These are phyloP conservation scores for Alviniconcha strummeri DNA, from an alignment of 2,888 invertebrate species.

Conservation along the genomic window DNA sequence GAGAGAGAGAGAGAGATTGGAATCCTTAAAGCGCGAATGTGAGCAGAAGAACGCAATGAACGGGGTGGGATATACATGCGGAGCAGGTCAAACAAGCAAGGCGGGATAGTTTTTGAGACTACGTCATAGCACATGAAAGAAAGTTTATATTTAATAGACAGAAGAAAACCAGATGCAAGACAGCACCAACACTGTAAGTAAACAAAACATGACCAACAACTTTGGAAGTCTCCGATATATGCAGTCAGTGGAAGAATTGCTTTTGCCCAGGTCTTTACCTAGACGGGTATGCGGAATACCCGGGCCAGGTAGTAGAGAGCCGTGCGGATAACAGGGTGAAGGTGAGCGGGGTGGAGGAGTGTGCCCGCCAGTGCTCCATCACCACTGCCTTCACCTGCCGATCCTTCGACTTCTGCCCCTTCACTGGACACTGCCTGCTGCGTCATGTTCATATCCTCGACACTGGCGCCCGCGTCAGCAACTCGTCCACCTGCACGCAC, in stretches of 20 bases:
- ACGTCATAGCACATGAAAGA: no score
- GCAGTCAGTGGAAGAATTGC: not conserved
- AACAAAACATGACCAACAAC: no score
- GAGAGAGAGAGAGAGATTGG: no score
- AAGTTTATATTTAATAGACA: no score
- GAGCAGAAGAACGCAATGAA: no score
- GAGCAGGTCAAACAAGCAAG: no score
- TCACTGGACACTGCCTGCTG: constrained; percentile 43
- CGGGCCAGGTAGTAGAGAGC: constrained; percentile 45
- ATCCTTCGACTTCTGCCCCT: constrained; percentile 51
- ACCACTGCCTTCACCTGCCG: constrained; percentile 43
- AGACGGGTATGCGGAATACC: constrained; percentile 47
- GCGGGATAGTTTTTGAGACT: no score
- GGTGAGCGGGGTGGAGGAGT: constrained; percentile 45
- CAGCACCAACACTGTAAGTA: no score
- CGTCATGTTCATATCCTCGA: constrained; percentile 46
- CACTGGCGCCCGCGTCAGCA: constrained; percentile 30
- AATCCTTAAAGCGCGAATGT: no score
- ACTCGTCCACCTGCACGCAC: constrained; percentile 43
- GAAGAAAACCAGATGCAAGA: no score
- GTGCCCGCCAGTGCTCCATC: constrained; percentile 51
- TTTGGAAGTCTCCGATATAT: no score
- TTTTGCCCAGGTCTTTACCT: constrained; percentile 52
- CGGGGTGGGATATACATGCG: no score
- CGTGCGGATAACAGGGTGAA: constrained; percentile 42